phyloP scores from a whole-genome alignment of 2,113 vertebrate genomes.

The Rhineura floridana region DNA sequence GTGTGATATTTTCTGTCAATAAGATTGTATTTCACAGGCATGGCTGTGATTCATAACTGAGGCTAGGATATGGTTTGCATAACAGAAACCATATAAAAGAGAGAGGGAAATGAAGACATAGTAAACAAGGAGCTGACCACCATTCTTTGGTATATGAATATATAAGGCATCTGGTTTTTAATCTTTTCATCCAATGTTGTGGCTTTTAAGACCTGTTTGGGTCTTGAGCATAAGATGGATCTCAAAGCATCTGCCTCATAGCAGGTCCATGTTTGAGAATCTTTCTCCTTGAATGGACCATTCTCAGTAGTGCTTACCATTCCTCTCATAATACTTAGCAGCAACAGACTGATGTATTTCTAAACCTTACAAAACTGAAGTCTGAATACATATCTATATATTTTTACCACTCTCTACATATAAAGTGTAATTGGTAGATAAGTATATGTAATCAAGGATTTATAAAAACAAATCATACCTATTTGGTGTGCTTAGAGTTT shows the following conservation, averaged over 20 bases:
- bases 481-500: constrained; percentile 71
- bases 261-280: constrained; percentile 53
- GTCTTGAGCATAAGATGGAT: constrained; percentile 25
- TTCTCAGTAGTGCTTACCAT: constrained; percentile 33
- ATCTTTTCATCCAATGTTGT: constrained; percentile 41
- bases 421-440: constrained; percentile 61
- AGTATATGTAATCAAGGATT: constrained; percentile 68
- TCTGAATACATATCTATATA: constrained; percentile 64
- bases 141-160: constrained; percentile 46
- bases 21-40: constrained; percentile 53
- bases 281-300: constrained; percentile 52
- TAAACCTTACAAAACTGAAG: constrained; percentile 60
- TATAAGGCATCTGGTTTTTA: constrained; percentile 51
- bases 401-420: constrained; percentile 72
- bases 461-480: constrained; percentile 64
- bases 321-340: constrained; percentile 54
- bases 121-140: constrained; percentile 29
- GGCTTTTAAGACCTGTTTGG: constrained; percentile 27
- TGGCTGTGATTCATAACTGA: background rate
- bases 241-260: constrained; percentile 42
- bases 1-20: constrained; percentile 43
- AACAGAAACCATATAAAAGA: background rate
- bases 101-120: too few relatives aligned
- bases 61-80: constrained; percentile 36
- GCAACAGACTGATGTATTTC: constrained; percentile 45